phyloP scores from a whole-genome alignment of 1,140 invertebrate species.

The Procambarus clarkii region DNA sequence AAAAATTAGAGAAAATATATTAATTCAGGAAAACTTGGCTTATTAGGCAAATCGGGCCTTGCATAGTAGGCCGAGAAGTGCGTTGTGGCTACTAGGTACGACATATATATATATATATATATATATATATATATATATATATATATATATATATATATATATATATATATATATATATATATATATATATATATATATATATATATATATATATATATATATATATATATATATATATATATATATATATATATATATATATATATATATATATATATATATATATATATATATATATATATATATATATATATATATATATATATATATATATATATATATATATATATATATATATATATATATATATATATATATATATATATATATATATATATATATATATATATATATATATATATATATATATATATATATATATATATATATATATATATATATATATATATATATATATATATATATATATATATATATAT shows the following conservation, averaged over 20 bases:
- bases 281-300: constrained; percentile 18
- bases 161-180: constrained; percentile 34
- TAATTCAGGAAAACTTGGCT: no score
- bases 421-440: constrained; percentile 46
- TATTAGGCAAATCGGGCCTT: no score
- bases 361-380: constrained; percentile 18
- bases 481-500: constrained; percentile 44
- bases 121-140: constrained; percentile 33
- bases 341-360: constrained; percentile 19
- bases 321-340: constrained; percentile 14
- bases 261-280: constrained; percentile 1
- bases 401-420: constrained; percentile 35
- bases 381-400: constrained; percentile 25
- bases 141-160: constrained; percentile 45
- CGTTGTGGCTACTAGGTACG: no score
- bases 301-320: constrained; percentile 20
- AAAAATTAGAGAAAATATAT: no score
- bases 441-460: constrained; percentile 26
- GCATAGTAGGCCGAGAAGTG: no score
- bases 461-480: constrained; percentile 24
- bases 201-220: constrained; percentile 39
- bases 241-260: constrained; percentile 10
- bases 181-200: constrained; percentile 35
- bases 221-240: constrained; percentile 22
- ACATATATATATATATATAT: no score